Evolutionary conservation across 2,888 invertebrate species (phyloP).

Genomic region (Bellardia bayeri): DNA sequence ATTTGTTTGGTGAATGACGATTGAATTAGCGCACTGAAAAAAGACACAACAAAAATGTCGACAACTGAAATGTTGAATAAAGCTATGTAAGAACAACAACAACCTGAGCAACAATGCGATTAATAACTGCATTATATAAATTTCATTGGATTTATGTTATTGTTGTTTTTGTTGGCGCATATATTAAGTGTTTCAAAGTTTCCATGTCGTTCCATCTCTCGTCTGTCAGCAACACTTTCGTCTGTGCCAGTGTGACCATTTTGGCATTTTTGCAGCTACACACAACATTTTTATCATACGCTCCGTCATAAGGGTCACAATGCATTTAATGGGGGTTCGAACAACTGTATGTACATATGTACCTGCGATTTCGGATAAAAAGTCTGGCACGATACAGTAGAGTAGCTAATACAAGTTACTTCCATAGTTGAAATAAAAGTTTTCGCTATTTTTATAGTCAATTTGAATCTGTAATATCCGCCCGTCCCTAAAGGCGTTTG

Average conservation of each 20-base stretch:
- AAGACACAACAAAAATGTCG: conserved; percentile 40
- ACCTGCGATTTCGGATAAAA: no score
- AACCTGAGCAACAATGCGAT: not conserved
- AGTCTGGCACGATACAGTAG: no score
- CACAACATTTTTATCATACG: no score
- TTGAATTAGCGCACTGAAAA: conserved; percentile 47
- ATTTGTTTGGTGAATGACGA: conserved; percentile 8
- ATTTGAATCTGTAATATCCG: no score
- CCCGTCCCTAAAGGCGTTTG: no score
- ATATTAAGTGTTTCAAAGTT: not conserved
- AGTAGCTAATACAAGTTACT: no score
- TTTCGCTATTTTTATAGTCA: no score
- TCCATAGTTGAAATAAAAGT: no score
- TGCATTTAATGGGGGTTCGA: no score
- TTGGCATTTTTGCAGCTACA: no score
- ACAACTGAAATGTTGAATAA: conserved; percentile 32
- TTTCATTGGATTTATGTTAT: conserved; percentile 48
- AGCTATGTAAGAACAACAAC: not conserved
- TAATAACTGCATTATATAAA: conserved; percentile 29
- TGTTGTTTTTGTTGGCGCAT: not conserved
- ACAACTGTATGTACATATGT: no score
- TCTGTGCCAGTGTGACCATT: not conserved
- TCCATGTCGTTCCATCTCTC: conserved; percentile 8
- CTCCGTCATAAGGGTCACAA: no score
- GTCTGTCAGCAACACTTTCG: not conserved